Base-by-base conservation (phyloP, 2,888 invertebrate genomes). In the Hesperia comma region DNA sequence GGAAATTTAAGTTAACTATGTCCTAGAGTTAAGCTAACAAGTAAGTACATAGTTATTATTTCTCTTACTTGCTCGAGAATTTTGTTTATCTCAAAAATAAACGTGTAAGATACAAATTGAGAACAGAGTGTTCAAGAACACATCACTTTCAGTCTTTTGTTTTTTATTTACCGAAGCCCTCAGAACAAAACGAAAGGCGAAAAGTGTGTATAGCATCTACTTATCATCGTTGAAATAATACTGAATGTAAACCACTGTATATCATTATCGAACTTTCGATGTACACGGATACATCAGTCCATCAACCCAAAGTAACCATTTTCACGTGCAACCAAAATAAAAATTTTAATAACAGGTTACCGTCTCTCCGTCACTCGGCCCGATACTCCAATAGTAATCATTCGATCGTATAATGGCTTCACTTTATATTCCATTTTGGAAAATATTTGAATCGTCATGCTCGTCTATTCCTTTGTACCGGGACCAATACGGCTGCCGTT, bases 391-490 rank as follows among this genome's bases (percentile, higher is more conserved):
- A 82, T 81, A 86, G 85, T 86, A 86, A 87, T 87, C 86, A 85
- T 81, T 85, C 85, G 86, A 84, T 85, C 87, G 84, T 86, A 87
- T 91, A 91, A 92, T 91, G 84, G 89, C 85, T 86, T 87, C 88
- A 90, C 89, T 91, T 91, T 90, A 91, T 91, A 92, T 91, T 90
- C 88, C 90, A 91, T 91, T 92, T 92, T 90, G 84, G 81, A 90
- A 90, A 90, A 90, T 90, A 91, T 91, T 92, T 89, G 92, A 87
- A 89, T 81, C 88, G 91, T 92, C 92, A 92, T 92, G 90, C 88
- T 88, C 86, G 84, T 84, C 87, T 86, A 87, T 88, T 88, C 88
- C 86, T 88, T 90, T 89, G 88, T 89, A 84, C 82, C 77, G 72
- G 56, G 78, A 64, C 64, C 64, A 84, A 83, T 85, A 84, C 85